Conservation (phyloP, 1,140 invertebrate genomes). For the Belonocnema kinseyi region DNA sequence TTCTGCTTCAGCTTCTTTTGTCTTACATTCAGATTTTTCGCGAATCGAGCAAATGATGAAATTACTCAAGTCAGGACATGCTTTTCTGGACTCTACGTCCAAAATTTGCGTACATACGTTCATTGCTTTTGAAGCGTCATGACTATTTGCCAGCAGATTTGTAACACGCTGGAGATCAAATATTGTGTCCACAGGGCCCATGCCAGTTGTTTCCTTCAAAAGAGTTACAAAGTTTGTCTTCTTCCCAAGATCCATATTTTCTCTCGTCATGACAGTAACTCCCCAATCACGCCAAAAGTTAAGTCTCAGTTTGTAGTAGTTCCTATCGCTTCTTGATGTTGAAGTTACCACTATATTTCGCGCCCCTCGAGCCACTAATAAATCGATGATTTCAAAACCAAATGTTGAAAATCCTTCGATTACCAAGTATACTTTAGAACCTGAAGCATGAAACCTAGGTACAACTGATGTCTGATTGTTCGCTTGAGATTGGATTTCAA, state of each 20-base stretch:
- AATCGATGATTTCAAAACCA: constrained; percentile 92
- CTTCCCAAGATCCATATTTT: constrained; percentile 59
- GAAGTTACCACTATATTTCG: constrained; percentile 50
- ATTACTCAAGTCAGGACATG: constrained; percentile 28
- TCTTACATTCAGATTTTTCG: neutral
- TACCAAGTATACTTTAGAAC: constrained; percentile 73
- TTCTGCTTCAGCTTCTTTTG: too few relatives aligned
- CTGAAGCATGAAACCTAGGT: constrained; percentile 51
- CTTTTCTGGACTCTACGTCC: constrained; percentile 44
- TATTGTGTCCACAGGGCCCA: constrained; percentile 43
- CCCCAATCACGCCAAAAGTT: constrained; percentile 45
- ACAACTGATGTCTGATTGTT: constrained; percentile 12
- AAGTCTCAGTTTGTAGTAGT: neutral
- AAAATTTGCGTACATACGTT: constrained; percentile 40
- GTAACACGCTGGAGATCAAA: constrained; percentile 41
- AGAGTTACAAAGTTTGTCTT: constrained; percentile 47
- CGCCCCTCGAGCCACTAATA: constrained; percentile 88
- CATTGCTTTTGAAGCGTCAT: neutral
- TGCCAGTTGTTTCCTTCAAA: constrained; percentile 38
- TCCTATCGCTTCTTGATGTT: constrained; percentile 62
- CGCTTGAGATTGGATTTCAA: constrained; percentile 44
- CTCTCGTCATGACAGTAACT: constrained; percentile 28
- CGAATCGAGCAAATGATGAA: constrained; percentile 42
- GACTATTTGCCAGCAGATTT: neutral
- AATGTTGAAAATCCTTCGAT: constrained; percentile 91